These are phyloP conservation scores for Polydrusus tereticollis DNA, from an alignment of 2,888 invertebrate species.

Conservation along the genomic window DNA sequence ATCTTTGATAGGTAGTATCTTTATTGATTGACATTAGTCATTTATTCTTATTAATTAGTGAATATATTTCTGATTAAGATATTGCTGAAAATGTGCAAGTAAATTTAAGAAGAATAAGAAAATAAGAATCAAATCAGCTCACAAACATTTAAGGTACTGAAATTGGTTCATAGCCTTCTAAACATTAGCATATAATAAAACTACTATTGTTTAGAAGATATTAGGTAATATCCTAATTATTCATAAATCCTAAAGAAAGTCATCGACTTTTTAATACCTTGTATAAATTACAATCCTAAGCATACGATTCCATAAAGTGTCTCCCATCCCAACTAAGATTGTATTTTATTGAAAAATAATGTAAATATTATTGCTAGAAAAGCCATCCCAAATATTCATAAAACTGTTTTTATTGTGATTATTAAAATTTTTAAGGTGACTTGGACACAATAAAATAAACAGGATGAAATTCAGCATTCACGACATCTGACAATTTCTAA, in stretches of 20 bases:
- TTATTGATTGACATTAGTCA: not conserved
- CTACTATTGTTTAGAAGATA: too few relatives aligned
- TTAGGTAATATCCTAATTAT: too few relatives aligned
- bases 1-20: not conserved
- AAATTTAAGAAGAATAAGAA: too few relatives aligned
- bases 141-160: too few relatives aligned
- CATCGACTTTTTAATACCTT: too few relatives aligned
- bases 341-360: not conserved
- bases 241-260: too few relatives aligned
- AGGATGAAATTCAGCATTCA: not conserved
- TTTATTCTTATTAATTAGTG: not conserved
- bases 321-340: not conserved
- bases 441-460: constrained; percentile 16
- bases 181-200: too few relatives aligned
- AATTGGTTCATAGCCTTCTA: too few relatives aligned
- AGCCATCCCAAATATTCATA: constrained; percentile 2
- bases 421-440: not conserved
- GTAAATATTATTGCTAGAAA: not conserved
- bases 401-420: constrained; percentile 8
- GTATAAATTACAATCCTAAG: too few relatives aligned
- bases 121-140: too few relatives aligned
- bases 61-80: too few relatives aligned
- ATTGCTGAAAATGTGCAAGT: too few relatives aligned
- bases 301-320: not conserved
- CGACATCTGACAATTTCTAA: constrained; percentile 3